phyloP scores from a whole-genome alignment of 2,888 invertebrate species.

The Hymenopus coronatus region DNA sequence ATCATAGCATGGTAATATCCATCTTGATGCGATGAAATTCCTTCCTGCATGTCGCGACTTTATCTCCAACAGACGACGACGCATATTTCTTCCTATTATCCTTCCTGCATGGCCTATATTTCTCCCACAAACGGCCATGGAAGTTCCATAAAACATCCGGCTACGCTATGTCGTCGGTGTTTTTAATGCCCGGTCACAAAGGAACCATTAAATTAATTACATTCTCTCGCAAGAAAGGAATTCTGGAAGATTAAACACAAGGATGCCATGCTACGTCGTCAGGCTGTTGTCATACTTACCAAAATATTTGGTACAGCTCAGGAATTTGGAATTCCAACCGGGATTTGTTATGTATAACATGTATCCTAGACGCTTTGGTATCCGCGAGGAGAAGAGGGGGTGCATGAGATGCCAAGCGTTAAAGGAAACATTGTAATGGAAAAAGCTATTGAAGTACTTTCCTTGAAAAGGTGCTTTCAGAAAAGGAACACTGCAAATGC shows the following conservation, averaged over 20 bases:
- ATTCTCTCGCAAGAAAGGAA: conserved; percentile 8
- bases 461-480: background rate
- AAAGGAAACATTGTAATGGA: background rate
- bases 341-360: background rate
- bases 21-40: background rate
- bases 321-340: background rate
- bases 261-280: background rate
- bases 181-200: conserved; percentile 20
- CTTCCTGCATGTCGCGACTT: background rate
- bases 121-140: conserved; percentile 22
- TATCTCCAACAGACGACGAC: background rate
- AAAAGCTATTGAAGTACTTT: background rate
- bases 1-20: background rate
- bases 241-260: background rate
- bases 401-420: background rate
- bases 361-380: background rate
- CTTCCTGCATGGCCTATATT: conserved; percentile 10
- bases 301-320: background rate
- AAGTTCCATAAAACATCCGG: conserved; percentile 21
- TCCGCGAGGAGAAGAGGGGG: background rate
- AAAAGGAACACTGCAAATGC: no score
- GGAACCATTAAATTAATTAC: conserved; percentile 31
- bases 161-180: conserved; percentile 2
- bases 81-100: background rate
- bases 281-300: background rate